A percentile compares a stretch with the other conserved stretches of the same genome.
Evolutionary conservation across 2,888 invertebrate genomes (phyloP).

Genomic region (Ligdia adustata): DNA sequence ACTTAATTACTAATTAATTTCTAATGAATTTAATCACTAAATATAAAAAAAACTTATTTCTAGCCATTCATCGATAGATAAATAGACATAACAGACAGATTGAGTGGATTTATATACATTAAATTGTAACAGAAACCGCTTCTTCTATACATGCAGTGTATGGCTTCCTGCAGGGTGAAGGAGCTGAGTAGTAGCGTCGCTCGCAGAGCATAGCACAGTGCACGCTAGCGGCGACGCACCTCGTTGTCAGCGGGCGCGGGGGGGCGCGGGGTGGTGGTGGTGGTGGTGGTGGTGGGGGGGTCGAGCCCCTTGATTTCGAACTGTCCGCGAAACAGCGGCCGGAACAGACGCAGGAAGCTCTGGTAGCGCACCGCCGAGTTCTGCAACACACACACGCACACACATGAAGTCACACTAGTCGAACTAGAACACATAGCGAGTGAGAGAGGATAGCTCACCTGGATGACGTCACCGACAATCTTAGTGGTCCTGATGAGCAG

Average conservation of each 20-base stretch:
- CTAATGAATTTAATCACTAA: too few species aligned
- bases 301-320: slow-evolving; percentile 90
- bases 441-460: slow-evolving; percentile 64
- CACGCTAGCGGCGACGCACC: slow-evolving; percentile 49
- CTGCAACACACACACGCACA: slow-evolving; percentile 74
- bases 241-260: slow-evolving; percentile 54
- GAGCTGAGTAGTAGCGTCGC: too few species aligned
- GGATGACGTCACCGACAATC: slow-evolving; percentile 86
- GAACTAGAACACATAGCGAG: neutral
- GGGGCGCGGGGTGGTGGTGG: slow-evolving; percentile 47
- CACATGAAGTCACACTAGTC: neutral
- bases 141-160: too few species aligned
- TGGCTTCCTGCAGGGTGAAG: too few species aligned
- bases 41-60: too few species aligned
- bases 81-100: too few species aligned
- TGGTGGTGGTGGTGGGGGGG: slow-evolving; percentile 80
- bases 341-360: slow-evolving; percentile 88
- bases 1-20: too few species aligned
- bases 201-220: neutral
- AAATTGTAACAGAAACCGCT: too few species aligned
- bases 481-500: slow-evolving; percentile 87
- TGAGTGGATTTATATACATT: too few species aligned
- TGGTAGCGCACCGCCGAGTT: slow-evolving; percentile 91
- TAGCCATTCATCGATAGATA: too few species aligned
- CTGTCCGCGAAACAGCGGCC: slow-evolving; percentile 88